Percentiles rank a stretch among this genome's conserved stretches.
Conservation (phyloP, 2,113 vertebrate genomes). For the Todiramphus chloris region DNA sequence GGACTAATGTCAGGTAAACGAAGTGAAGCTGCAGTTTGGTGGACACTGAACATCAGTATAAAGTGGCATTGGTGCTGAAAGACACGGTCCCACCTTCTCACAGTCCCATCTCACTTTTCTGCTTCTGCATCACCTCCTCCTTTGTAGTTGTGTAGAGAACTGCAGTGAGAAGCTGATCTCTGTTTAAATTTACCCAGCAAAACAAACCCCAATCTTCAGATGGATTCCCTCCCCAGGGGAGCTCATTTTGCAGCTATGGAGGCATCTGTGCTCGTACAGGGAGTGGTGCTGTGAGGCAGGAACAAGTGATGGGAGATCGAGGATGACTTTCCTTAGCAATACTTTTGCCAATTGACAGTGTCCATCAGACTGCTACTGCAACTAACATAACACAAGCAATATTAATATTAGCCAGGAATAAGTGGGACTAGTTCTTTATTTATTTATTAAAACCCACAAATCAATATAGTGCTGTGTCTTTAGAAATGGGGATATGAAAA, state of each 20-base stretch:
- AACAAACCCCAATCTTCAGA: not conserved
- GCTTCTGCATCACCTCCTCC: not conserved
- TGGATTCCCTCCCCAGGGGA: not conserved
- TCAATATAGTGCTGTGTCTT: not conserved
- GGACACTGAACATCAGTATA: not conserved
- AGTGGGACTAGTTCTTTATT: not conserved
- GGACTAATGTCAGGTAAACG: not conserved
- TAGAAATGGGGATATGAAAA: not conserved
- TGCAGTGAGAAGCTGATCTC: not conserved
- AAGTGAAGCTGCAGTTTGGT: not conserved
- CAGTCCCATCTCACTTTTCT: rapidly evolving
- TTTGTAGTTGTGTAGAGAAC: not conserved
- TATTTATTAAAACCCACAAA: not conserved
- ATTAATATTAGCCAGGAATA: not conserved
- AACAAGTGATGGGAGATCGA: not conserved
- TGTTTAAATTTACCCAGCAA: not conserved
- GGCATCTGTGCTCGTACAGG: not conserved
- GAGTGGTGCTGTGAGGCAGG: not conserved
- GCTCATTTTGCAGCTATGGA: not conserved
- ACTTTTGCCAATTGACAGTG: not conserved
- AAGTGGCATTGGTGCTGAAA: not conserved
- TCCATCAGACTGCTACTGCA: not conserved
- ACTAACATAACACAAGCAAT: not conserved
- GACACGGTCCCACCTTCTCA: not conserved
- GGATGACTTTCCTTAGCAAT: not conserved